phyloP scores from a whole-genome alignment of 2,888 invertebrate genomes.

The Chaetoderma sp. region DNA sequence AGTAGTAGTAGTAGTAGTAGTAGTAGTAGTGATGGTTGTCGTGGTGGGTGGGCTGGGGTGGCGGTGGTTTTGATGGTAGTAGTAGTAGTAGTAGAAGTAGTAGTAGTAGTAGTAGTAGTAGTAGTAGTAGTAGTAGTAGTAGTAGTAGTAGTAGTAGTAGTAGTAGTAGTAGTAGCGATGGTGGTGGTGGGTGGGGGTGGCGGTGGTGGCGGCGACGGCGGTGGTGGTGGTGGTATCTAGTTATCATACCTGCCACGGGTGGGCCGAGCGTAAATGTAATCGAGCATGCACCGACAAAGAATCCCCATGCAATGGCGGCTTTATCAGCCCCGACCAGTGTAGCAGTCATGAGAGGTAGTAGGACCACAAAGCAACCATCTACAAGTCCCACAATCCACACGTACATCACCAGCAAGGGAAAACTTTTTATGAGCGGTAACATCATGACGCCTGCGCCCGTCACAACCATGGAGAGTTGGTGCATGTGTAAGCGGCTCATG shows the following conservation, averaged over 20 bases:
- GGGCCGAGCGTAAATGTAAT: constrained; percentile 58
- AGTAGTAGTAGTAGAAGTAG: too few species aligned
- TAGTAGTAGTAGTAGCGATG: too few species aligned
- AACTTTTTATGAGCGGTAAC: constrained; percentile 49
- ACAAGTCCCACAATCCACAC: constrained; percentile 47
- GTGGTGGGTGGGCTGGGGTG: too few species aligned
- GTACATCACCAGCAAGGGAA: constrained; percentile 43
- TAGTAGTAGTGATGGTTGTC: too few species aligned
- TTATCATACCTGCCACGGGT: constrained; percentile 58
- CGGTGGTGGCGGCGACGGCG: too few species aligned
- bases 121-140: too few species aligned
- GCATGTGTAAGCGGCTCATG: constrained; percentile 53
- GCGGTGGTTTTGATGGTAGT: too few species aligned
- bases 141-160: too few species aligned
- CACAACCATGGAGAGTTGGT: constrained; percentile 56
- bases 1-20: too few species aligned
- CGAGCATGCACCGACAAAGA: constrained; percentile 49
- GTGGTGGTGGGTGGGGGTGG: too few species aligned
- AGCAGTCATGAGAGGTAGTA: constrained; percentile 51
- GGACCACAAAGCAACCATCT: constrained; percentile 58
- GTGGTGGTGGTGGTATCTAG: too few species aligned
- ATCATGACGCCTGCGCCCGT: constrained; percentile 53
- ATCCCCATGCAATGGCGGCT: constrained; percentile 56
- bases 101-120: too few species aligned
- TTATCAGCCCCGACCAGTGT: constrained; percentile 50